Evolutionary conservation across 1,140 invertebrate species (phyloP).

Genomic region (Arion vulgaris): DNA sequence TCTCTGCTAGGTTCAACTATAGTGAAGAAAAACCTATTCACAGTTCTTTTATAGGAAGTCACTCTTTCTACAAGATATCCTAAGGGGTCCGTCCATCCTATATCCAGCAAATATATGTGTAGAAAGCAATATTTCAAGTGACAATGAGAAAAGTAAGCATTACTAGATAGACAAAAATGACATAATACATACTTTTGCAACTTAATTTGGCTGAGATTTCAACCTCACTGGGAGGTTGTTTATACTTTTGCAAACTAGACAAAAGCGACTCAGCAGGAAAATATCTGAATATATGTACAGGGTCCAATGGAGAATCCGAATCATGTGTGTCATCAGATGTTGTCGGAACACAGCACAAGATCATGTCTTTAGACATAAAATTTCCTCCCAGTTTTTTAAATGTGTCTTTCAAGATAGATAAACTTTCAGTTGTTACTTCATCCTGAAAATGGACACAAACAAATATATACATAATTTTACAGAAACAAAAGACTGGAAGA

Average conservation of each 20-base stretch:
- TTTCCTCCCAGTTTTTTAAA: slow-evolving; percentile 13
- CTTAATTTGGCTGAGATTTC: background rate
- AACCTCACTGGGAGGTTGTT: background rate
- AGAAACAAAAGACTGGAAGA: too few species aligned
- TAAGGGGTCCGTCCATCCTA: too few species aligned
- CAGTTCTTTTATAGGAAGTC: too few species aligned
- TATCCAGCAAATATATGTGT: too few species aligned
- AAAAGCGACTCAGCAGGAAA: background rate
- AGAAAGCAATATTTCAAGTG: too few species aligned
- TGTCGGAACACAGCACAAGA: background rate
- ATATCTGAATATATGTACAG: background rate
- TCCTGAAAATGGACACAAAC: background rate
- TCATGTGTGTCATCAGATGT: background rate
- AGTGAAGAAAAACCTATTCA: too few species aligned
- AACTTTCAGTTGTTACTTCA: background rate
- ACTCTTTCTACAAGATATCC: too few species aligned
- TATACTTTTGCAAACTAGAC: background rate
- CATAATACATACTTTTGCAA: background rate
- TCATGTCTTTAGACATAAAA: slow-evolving; percentile 4
- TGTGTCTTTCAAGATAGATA: slow-evolving; percentile 25
- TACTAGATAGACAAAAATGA: background rate
- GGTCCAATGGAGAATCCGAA: background rate
- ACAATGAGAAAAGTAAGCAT: background rate
- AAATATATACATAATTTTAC: background rate
- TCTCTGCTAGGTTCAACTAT: too few species aligned